Evolutionary conservation across 2,113 vertebrate genomes (phyloP), one percentile per base, ranked within the genome.

Genomic region (Sakesphorus luctuosus): DNA sequence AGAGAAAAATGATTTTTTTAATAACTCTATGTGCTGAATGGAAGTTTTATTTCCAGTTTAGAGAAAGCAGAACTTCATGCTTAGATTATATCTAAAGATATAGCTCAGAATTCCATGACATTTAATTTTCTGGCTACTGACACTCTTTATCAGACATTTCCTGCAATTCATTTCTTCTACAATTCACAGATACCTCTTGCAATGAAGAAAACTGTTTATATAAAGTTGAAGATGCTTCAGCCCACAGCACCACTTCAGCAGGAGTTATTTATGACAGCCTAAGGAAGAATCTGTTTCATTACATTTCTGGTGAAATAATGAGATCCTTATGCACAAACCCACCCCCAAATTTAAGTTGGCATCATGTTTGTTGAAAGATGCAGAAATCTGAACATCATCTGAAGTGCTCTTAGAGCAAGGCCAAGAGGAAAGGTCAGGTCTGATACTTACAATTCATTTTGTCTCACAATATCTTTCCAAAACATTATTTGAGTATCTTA

Each of bases 41-140:
- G 5, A 61, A 56, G 1, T 40, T 90, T 68, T 65, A 53, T 14
- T 0, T 3, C 10, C 1, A 38, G 36, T 43, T 77, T 52, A 67
- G 11, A 50, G 21, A 68, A 68, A 49, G 9, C 4, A 80, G 28
- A 73, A 73, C 65, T 66, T 58, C 12, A 33, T n/a, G 28, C 44
- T 96, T 84, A n/a, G 33, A 36, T 13, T 93, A 8, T 44, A 43
- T 35, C 44, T 81, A 66, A 85, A 95, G 69, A 77, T 76, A 93
- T 43, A 95, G 36, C 29, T 91, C 6, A 82, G 61, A 94, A 68
- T 68, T 89, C 53, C 72, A 21, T 28, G 20, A 56, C 89, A 90
- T 84, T 92, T 92, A 49, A 19, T 33, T 38, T 56, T 72, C 52
- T 81, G 68, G 11, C 38, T 96, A 58, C 33, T 78, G 88, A 79